These are phyloP conservation scores for Apostichopus leukothele DNA, from an alignment of 53 echinoderm and acorn worm genomes.

Conservation along the genomic window DNA sequence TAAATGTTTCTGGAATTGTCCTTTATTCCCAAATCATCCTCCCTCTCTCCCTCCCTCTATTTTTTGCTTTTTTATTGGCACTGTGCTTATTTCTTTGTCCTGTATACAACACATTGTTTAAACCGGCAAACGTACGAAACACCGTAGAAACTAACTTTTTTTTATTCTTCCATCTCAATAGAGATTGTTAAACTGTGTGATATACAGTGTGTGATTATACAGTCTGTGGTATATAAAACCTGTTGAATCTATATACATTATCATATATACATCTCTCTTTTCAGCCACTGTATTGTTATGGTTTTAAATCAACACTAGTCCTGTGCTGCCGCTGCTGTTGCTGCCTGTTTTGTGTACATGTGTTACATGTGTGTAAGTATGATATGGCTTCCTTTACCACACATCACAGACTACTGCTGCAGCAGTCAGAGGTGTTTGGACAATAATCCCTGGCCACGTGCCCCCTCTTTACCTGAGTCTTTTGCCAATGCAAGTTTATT, in stretches of 20 bases:
- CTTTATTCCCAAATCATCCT: too few relatives aligned
- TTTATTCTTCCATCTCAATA: too few relatives aligned
- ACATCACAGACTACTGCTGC: neutral
- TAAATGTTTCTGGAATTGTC: too few relatives aligned
- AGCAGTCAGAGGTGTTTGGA: conserved; percentile 19
- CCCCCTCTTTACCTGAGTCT: conserved; percentile 17
- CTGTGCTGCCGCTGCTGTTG: neutral
- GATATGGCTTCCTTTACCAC: neutral
- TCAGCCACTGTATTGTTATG: neutral
- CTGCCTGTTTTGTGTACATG: too few relatives aligned
- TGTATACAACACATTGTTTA: too few relatives aligned
- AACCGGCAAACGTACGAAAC: too few relatives aligned
- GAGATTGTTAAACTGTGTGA: too few relatives aligned
- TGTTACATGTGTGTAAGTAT: neutral
- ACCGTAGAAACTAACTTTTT: too few relatives aligned
- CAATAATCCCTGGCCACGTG: conserved; percentile 18
- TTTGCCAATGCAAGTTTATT: conserved; percentile 30
- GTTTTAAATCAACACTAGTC: neutral
- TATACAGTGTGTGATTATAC: too few relatives aligned
- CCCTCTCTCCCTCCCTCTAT: too few relatives aligned
- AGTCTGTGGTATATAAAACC: neutral
- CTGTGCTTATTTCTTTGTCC: too few relatives aligned
- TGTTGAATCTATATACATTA: neutral
- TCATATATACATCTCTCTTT: neutral
- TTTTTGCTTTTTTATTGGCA: too few relatives aligned